phyloP scores from a whole-genome alignment of 1,140 invertebrate species.

The Coptotermes formosanus region DNA sequence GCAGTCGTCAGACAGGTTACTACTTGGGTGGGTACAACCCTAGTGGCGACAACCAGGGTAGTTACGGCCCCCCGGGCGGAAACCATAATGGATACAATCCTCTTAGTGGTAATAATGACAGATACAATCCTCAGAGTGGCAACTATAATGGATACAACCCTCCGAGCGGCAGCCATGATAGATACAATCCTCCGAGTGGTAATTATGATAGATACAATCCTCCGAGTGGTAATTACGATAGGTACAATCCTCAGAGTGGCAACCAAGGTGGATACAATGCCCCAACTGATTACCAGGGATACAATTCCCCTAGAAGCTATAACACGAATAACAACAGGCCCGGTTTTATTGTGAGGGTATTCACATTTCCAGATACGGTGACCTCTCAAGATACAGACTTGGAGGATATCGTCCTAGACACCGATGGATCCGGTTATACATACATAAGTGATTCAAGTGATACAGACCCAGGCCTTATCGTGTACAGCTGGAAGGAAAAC shows the following conservation, averaged over 20 bases:
- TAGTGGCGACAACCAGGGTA: background rate
- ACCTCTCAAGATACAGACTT: slow-evolving; percentile 55
- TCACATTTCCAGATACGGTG: slow-evolving; percentile 56
- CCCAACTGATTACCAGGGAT: background rate
- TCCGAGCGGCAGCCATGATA: background rate
- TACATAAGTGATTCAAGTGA: slow-evolving; percentile 67
- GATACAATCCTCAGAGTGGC: background rate
- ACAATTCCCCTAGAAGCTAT: background rate
- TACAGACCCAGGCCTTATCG: slow-evolving; percentile 66
- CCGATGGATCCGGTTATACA: slow-evolving; percentile 62
- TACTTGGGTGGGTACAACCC: no score
- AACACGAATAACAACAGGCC: background rate
- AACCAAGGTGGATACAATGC: background rate
- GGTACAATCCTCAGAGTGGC: no score
- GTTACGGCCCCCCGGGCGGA: no score
- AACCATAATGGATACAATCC: background rate
- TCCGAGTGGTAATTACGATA: no score
- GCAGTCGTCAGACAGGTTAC: no score
- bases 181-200: background rate
- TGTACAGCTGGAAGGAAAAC: slow-evolving; percentile 59
- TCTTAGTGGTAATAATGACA: background rate
- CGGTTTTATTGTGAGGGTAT: slow-evolving; percentile 38
- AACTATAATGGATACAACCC: background rate
- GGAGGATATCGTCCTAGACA: slow-evolving; percentile 68
- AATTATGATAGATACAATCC: no score